phyloP scores from a whole-genome alignment of 1,140 invertebrate species.

The Paralvinella palmiformis region DNA sequence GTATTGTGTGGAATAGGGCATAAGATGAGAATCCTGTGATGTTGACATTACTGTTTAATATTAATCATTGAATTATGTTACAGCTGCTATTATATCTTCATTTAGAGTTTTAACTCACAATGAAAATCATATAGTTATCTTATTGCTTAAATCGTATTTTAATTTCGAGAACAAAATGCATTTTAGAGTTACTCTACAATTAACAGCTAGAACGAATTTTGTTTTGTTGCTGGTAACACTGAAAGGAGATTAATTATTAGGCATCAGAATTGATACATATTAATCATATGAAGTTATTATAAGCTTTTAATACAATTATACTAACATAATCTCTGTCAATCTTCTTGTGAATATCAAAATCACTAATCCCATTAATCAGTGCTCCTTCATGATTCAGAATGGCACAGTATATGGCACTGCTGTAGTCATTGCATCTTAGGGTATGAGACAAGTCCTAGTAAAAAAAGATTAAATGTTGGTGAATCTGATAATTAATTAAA shows the following conservation, averaged over 20 bases:
- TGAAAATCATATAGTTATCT: neutral
- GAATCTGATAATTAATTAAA: neutral
- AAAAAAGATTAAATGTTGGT: neutral
- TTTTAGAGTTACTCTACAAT: neutral
- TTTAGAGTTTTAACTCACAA: too few species aligned
- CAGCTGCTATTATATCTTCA: too few species aligned
- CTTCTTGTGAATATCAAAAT: constrained; percentile 71
- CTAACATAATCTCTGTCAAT: constrained; percentile 59
- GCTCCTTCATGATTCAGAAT: constrained; percentile 68
- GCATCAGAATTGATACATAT: neutral
- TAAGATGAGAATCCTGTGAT: too few species aligned
- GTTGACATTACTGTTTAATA: too few species aligned
- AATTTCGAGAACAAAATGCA: neutral
- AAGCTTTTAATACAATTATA: constrained; percentile 8
- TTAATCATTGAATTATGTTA: too few species aligned
- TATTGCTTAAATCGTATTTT: neutral
- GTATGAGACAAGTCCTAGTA: constrained; percentile 49
- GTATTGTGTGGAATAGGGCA: too few species aligned
- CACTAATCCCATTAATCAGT: constrained; percentile 71
- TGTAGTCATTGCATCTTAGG: constrained; percentile 39
- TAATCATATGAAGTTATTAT: neutral
- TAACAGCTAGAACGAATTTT: neutral
- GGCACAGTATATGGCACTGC: constrained; percentile 68
- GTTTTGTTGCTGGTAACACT: neutral
- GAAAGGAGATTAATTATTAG: neutral